Base-by-base conservation (phyloP, 1,140 invertebrate genomes). In the Melitaea cinxia region DNA sequence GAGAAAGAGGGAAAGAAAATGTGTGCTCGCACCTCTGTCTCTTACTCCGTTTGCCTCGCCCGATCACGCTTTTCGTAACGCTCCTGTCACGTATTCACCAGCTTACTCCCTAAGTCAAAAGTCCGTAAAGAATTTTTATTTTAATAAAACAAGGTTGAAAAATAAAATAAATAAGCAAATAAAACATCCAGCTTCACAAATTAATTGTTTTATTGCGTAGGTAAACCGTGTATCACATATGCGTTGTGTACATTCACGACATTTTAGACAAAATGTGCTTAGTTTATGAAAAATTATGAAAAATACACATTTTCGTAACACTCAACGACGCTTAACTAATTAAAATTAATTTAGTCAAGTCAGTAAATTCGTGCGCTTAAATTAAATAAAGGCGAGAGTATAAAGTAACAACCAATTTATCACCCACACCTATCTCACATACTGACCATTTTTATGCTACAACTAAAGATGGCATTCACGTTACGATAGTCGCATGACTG, bases 151-250 rank as follows among this genome's bases (percentile, higher is more conserved):
- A 15, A 42, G 14, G n/a, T 7, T 14, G 15, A 17, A n/a, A 42
- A 42, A 7, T 5, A 17, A 19, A n/a, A 15, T 39, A 37, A 37
- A 10, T 33, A 19, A 59, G n/a, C 0, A 73, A 75, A 75, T 73
- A 78, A 77, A 70, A 79, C 69, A 37, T 60, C 9, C 50, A 47
- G 15, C 35, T 52, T 71, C 79, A 86, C 86, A 87, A 89, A 84
- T 85, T 71, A 82, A 80, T 88, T 65, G 76, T 88, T 89, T 65
- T 88, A 89, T 87, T 89, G n/a, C 78, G 83, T 80, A 83, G 78
- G 85, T 86, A 88, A 86, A 89, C 75, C 71, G 81, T 86, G 86
- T 89, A 89, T 89, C 87, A 87, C 85, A 88, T 88, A 85, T 79
- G 83, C 83, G 78, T 85, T 83, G 83, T 86, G 83, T 88, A 89